A percentile compares a stretch with the other conserved stretches of the same genome.
These are phyloP conservation scores for Acheta domesticus DNA, from an alignment of 2,888 invertebrate genomes.

Conservation along the genomic window DNA sequence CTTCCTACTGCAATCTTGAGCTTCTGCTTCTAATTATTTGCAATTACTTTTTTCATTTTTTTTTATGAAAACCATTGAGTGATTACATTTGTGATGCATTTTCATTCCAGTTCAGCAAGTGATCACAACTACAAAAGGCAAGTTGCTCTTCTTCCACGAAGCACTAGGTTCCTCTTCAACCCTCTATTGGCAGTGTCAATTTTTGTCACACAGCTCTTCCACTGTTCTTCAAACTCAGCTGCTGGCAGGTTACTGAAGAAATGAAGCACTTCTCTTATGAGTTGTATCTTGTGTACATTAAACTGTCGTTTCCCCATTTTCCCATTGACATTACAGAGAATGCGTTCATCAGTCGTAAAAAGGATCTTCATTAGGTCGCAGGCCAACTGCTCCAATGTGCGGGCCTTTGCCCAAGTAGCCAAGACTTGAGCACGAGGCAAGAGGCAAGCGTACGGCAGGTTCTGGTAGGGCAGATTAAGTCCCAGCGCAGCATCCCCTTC, in stretches of 20 bases:
- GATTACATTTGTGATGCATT: slow-evolving; percentile 6
- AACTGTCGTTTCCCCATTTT: slow-evolving; percentile 52
- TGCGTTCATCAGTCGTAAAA: slow-evolving; percentile 50
- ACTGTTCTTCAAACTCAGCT: slow-evolving; percentile 49
- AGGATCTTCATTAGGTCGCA: slow-evolving; percentile 51
- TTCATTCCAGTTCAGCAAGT: background rate
- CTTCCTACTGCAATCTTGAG: slow-evolving; percentile 10
- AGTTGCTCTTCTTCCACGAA: slow-evolving; percentile 35
- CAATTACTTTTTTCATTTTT: background rate
- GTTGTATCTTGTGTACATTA: slow-evolving; percentile 49
- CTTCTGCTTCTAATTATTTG: slow-evolving; percentile 18
- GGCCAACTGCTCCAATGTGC: slow-evolving; percentile 50
- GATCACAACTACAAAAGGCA: slow-evolving; percentile 28
- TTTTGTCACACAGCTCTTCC: slow-evolving; percentile 51
- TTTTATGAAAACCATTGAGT: background rate
- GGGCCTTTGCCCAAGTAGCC: slow-evolving; percentile 48
- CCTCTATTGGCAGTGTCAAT: slow-evolving; percentile 51
- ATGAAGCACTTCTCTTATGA: slow-evolving; percentile 48
- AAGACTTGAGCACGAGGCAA: slow-evolving; percentile 49
- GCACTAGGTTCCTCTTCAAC: slow-evolving; percentile 49
- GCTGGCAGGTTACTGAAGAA: slow-evolving; percentile 48
- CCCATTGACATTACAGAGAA: slow-evolving; percentile 50
- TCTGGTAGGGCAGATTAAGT: slow-evolving; percentile 44
- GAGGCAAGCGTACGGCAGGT: slow-evolving; percentile 49
- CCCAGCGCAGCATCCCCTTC: slow-evolving; percentile 29